Conservation (phyloP, 1,140 invertebrate species). For the Eriosoma lanigerum region DNA sequence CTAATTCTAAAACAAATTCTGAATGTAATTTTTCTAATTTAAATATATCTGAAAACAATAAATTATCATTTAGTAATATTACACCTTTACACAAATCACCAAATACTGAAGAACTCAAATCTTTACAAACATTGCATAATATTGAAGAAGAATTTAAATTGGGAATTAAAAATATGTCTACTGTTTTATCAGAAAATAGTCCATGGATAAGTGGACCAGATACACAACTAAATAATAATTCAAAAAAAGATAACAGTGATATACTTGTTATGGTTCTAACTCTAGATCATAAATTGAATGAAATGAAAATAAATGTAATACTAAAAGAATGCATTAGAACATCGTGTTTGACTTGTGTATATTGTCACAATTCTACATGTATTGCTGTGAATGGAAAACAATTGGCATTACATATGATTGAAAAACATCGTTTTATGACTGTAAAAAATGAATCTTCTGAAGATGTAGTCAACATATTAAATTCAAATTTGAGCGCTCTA, state of each 20-base stretch:
- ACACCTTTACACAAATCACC: neutral
- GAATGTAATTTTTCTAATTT: neutral
- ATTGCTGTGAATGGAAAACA: conserved; percentile 81
- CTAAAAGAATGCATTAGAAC: conserved; percentile 71
- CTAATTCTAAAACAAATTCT: neutral
- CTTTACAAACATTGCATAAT: conserved; percentile 20
- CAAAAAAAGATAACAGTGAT: neutral
- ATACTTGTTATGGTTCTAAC: conserved; percentile 68
- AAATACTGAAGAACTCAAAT: neutral
- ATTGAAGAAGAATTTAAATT: conserved; percentile 50
- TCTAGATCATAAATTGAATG: conserved; percentile 72
- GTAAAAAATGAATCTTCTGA: conserved; percentile 71
- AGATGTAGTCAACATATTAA: conserved; percentile 69
- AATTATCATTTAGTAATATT: neutral
- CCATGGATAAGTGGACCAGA: conserved; percentile 35
- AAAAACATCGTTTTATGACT: conserved; percentile 73
- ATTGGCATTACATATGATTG: conserved; percentile 73
- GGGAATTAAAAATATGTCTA: conserved; percentile 30
- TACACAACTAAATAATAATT: neutral
- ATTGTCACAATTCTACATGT: conserved; percentile 79
- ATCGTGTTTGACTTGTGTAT: conserved; percentile 71
- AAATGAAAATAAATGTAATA: conserved; percentile 69
- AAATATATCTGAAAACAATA: neutral
- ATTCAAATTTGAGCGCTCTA: conserved; percentile 66
- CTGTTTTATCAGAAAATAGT: conserved; percentile 44